A percentile compares a stretch with the other conserved stretches of the same genome.
phyloP scores from a whole-genome alignment of 2,113 vertebrate genomes.

The Probosciger aterrimus region DNA sequence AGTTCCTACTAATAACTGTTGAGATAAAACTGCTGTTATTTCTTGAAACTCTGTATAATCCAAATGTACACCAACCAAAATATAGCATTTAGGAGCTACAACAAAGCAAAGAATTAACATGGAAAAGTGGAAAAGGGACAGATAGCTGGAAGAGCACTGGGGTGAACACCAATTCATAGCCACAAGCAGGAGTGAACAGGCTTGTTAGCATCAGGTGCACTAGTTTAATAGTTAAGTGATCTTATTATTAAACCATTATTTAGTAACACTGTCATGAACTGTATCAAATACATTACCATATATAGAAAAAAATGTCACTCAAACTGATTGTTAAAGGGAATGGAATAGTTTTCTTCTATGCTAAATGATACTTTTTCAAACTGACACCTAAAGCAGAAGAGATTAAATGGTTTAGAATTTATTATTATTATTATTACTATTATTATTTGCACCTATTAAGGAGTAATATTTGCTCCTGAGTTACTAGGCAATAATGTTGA shows the following conservation, averaged over 20 bases:
- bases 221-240: neutral
- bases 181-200: neutral
- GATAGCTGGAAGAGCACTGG: neutral
- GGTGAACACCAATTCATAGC: neutral
- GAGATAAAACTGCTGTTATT: neutral
- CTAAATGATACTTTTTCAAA: neutral
- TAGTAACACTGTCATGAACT: neutral
- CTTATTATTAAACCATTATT: neutral
- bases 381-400: neutral
- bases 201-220: neutral
- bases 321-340: neutral
- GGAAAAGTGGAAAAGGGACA: neutral
- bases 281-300: neutral
- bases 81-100: neutral
- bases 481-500: neutral
- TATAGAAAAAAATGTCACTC: neutral
- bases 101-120: neutral
- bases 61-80: neutral
- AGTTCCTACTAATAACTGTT: neutral
- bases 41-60: neutral
- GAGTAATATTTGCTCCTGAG: neutral
- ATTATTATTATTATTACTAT: neutral
- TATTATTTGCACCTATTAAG: neutral
- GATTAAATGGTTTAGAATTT: neutral
- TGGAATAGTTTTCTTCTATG: neutral